These are phyloP conservation scores for Anarrhichthys ocellatus DNA, from an alignment of 2,113 vertebrate species.

Conservation along the genomic window DNA sequence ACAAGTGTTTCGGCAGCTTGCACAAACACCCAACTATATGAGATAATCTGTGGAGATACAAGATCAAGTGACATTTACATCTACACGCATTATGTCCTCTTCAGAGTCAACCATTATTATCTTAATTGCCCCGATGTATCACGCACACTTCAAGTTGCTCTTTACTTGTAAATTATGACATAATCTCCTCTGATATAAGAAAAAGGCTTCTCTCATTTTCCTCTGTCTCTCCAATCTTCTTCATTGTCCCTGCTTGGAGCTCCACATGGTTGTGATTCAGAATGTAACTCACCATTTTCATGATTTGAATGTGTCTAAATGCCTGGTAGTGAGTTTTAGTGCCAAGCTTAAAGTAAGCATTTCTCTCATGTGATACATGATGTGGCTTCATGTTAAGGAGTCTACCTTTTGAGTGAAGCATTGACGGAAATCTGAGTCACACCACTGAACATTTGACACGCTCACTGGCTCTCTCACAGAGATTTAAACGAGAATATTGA, in stretches of 20 bases:
- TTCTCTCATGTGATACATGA: background rate
- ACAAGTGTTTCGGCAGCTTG: background rate
- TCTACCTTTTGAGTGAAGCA: background rate
- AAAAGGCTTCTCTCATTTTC: background rate
- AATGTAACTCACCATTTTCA: background rate
- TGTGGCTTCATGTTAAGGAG: background rate
- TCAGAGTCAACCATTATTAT: background rate
- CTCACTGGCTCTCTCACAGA: background rate
- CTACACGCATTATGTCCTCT: background rate
- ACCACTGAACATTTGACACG: fast-evolving
- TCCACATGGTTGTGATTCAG: background rate
- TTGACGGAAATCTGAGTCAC: background rate
- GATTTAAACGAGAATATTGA: background rate
- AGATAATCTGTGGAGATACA: background rate
- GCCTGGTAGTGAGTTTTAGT: background rate
- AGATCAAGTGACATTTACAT: background rate
- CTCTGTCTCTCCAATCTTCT: background rate
- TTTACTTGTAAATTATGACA: background rate
- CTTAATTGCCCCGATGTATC: background rate
- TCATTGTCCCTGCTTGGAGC: background rate
- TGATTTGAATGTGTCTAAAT: background rate
- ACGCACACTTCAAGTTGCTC: background rate
- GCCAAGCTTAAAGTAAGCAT: background rate
- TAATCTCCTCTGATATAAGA: background rate
- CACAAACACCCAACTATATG: no score